A percentile compares a stretch with the other conserved stretches of the same genome.
phyloP scores from a whole-genome alignment of 2,113 vertebrate genomes.

The Mesoclemmys tuberculata region DNA sequence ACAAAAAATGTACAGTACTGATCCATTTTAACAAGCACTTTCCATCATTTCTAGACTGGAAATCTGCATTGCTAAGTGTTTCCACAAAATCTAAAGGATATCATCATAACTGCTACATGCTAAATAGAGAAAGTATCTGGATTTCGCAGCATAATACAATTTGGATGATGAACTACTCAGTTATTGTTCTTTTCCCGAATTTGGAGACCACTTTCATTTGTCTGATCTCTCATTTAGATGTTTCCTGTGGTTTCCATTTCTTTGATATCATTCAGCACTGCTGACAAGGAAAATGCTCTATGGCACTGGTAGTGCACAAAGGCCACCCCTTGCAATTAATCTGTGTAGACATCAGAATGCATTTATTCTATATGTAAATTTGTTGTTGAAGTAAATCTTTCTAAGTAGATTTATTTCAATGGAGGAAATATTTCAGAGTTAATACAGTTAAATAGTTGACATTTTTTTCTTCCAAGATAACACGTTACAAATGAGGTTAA shows the following conservation, averaged over 20 bases:
- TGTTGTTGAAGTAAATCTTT: background rate
- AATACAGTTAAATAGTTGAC: background rate
- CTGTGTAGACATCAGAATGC: background rate
- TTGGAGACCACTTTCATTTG: background rate
- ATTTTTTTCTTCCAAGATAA: background rate
- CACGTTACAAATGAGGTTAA: background rate
- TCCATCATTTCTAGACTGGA: background rate
- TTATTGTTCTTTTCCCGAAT: background rate
- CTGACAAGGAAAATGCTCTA: background rate
- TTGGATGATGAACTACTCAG: background rate
- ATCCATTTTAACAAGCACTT: background rate
- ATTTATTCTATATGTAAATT: conserved; percentile 13
- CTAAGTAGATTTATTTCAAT: background rate
- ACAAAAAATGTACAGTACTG: background rate
- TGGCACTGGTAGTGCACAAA: background rate
- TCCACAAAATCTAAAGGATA: background rate
- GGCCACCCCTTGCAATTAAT: conserved; percentile 33
- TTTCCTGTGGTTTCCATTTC: conserved; percentile 1
- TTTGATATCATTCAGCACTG: background rate
- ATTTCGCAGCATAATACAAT: background rate
- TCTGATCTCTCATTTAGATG: background rate
- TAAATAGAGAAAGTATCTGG: background rate
- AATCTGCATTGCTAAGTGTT: background rate
- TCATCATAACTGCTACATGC: accelerated
- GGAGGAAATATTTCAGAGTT: background rate